These are phyloP conservation scores for Sciaenops ocellatus DNA, from an alignment of 2,797 vertebrate species.

Conservation along the genomic window DNA sequence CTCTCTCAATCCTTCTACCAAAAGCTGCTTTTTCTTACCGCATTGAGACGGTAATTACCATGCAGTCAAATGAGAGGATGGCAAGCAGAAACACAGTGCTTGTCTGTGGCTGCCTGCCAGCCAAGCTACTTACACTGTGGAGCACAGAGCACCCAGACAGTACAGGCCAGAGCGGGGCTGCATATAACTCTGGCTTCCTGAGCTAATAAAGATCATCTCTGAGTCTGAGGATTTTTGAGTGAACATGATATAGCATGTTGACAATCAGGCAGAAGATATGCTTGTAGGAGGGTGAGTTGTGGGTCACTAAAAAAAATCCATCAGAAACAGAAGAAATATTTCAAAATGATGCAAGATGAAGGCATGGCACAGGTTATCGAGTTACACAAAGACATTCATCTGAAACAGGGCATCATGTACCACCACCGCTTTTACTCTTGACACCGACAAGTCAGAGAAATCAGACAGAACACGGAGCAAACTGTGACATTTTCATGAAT, in stretches of 20 bases:
- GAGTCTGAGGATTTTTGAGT: conserved; percentile 44
- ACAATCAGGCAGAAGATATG: conserved; percentile 31
- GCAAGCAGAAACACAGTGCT: conserved; percentile 73
- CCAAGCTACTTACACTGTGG: conserved; percentile 73
- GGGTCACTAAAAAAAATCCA: conserved; percentile 28
- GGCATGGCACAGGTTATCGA: not conserved
- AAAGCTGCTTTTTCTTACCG: conserved; percentile 75
- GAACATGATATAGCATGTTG: conserved; percentile 41
- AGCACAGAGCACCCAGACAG: conserved; percentile 65
- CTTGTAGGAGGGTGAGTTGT: conserved; percentile 13
- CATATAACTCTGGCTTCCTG: conserved; percentile 49
- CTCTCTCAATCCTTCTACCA: conserved; percentile 69
- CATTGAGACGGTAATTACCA: conserved; percentile 80
- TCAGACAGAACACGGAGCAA: conserved; percentile 44
- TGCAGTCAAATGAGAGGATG: conserved; percentile 82
- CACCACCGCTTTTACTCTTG: not conserved
- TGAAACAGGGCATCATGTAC: conserved; percentile 19
- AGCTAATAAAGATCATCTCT: conserved; percentile 71
- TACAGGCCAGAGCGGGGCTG: conserved; percentile 56
- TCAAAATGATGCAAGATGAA: conserved; percentile 17
- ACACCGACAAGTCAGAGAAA: conserved; percentile 30
- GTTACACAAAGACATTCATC: conserved; percentile 8
- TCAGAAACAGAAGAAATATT: not conserved
- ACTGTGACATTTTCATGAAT: conserved; percentile 54
- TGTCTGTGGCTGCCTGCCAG: conserved; percentile 78